Evolutionary conservation across 1,140 invertebrate species (phyloP).

Genomic region (Sesamia nonagrioides): DNA sequence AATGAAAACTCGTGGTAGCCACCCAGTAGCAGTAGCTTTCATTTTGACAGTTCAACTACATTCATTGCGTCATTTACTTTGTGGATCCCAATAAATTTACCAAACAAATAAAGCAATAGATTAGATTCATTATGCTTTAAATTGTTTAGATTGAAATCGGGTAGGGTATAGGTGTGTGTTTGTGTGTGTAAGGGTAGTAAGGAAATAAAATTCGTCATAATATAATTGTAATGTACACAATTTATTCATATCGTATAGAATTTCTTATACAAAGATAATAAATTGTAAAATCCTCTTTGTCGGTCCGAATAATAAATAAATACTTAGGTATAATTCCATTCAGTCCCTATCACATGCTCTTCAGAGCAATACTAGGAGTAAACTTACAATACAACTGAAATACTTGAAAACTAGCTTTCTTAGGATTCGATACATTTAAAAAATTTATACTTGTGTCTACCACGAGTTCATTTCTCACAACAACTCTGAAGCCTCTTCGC

Average conservation of each 20-base stretch:
- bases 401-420: slow-evolving; percentile 75
- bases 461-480: slow-evolving; percentile 50
- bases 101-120: too few species aligned
- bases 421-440: slow-evolving; percentile 66
- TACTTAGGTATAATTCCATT: slow-evolving; percentile 79
- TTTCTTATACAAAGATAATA: slow-evolving; percentile 87
- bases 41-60: too few species aligned
- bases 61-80: too few species aligned
- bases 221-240: slow-evolving; percentile 86
- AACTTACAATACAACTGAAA: slow-evolving; percentile 75
- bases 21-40: too few species aligned
- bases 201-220: slow-evolving; percentile 74
- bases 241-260: slow-evolving; percentile 86
- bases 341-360: slow-evolving; percentile 83
- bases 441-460: slow-evolving; percentile 56
- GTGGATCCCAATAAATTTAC: too few species aligned
- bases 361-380: slow-evolving; percentile 77
- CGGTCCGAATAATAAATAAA: slow-evolving; percentile 86
- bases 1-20: too few species aligned
- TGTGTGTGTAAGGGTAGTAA: slow-evolving; percentile 21
- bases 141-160: too few species aligned
- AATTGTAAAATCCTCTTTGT: slow-evolving; percentile 86
- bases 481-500: slow-evolving; percentile 7
- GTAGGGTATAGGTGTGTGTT: not conserved
- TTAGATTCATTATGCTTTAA: too few species aligned